Percentiles rank a stretch among this genome's conserved stretches.
Conservation (phyloP, 2,797 vertebrate genomes). For the Margarornis squamiger region DNA sequence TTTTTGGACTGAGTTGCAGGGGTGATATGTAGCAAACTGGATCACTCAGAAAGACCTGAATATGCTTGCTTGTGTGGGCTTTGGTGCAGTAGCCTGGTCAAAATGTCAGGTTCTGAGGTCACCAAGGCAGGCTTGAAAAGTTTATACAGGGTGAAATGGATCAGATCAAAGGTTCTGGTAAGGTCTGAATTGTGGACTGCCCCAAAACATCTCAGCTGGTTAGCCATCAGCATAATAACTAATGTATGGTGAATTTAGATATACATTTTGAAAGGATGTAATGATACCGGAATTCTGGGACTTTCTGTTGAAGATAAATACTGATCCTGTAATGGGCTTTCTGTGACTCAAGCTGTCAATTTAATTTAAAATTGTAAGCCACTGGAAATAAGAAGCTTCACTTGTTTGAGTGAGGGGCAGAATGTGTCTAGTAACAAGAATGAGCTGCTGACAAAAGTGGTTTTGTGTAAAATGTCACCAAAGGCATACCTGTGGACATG, state of each 20-base stretch:
- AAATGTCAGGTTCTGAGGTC: not conserved
- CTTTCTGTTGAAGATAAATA: not conserved
- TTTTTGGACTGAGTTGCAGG: not conserved
- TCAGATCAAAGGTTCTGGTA: not conserved
- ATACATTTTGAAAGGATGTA: not conserved
- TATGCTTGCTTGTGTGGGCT: not conserved
- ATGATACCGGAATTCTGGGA: not conserved
- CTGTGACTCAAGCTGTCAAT: not conserved
- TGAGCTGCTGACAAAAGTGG: not conserved
- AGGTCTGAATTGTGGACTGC: not conserved
- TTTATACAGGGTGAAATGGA: rapidly evolving
- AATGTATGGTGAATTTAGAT: not conserved
- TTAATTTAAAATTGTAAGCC: not conserved
- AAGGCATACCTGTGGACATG: not conserved
- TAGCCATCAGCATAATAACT: not conserved
- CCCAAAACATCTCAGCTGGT: not conserved
- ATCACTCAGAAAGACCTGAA: not conserved
- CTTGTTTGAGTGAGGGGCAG: not conserved
- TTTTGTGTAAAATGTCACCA: not conserved
- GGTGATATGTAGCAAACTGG: not conserved
- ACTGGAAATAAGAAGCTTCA: not conserved
- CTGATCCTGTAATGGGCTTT: not conserved
- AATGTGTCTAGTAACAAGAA: not conserved
- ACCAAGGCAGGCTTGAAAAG: not conserved
- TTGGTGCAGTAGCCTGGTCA: not conserved